Evolutionary conservation across 23 tunicate genomes (phyloP), one percentile per base, ranked within the genome.

Genomic region (Ascidia mentula): DNA sequence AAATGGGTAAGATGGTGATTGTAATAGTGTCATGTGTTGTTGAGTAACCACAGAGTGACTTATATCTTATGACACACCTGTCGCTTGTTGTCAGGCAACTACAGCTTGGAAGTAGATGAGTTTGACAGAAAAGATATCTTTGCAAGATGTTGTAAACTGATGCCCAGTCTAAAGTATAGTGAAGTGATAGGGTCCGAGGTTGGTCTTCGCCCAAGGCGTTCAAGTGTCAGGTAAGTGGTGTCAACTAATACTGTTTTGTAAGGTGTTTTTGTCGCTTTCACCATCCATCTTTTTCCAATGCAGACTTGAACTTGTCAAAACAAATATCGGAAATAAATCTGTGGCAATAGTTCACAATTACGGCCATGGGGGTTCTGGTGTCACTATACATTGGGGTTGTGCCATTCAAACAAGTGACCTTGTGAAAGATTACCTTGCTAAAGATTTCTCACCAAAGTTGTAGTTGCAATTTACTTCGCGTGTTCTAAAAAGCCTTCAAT

Each of bases 321-420:
- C 34, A 36, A 35, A 0, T 18, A 28, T 89, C 37, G 77, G 39
- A 35, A 79, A 83, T 36, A 85, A 60, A 32, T 77, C 46, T 32
- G 85, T 87, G 31, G 69, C 82, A 18, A 70, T 93, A 17, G 24
- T 93, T 31, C 98, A 93, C 69, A 82, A 84, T 69, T 93, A 93
- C 53, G 98, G 98, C 59, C 98, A 93, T 61, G 92, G 93, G 7
- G 98, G 93, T 12, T 59, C 89, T 32, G 98, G 98, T 6, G 93
- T 93, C 24, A 59, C 98, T 0, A 7, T 93, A 32, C 93, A 88
- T 53, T 93, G 98, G 98, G 98, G 98, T 3, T 83, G 93, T 84
- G 98, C 98, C 1, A 69, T 85, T 20, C 82, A 93, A 13, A 89
- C 88, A n/a, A 82, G 59, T 53, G 46, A 31, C 0, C 32, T 88